Percentiles rank a stretch among this genome's conserved stretches.
These are phyloP conservation scores for Lindbergichthys nudifrons DNA, from an alignment of 2,797 vertebrate genomes.

Conservation along the genomic window DNA sequence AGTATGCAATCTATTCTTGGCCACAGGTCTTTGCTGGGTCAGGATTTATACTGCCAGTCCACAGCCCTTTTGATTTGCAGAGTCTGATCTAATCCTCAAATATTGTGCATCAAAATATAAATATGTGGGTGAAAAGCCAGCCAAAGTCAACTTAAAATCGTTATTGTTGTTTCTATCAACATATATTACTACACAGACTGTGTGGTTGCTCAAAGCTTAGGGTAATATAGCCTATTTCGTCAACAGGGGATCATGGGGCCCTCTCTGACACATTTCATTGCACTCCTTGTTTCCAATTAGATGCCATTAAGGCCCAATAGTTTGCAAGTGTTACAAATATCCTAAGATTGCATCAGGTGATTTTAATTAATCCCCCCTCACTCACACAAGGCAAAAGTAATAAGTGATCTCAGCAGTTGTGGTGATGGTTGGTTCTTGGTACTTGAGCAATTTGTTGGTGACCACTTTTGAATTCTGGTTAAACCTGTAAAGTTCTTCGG, in stretches of 20 bases:
- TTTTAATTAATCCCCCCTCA: slow-evolving; percentile 7
- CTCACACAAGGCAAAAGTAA: neutral
- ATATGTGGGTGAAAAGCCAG: neutral
- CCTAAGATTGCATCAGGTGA: slow-evolving; percentile 23
- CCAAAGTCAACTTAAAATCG: neutral
- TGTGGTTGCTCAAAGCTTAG: neutral
- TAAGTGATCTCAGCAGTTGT: slow-evolving; percentile 20
- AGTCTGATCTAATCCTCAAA: neutral
- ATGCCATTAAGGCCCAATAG: neutral
- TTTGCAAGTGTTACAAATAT: slow-evolving; percentile 21
- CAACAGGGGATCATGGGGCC: neutral
- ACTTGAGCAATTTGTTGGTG: neutral
- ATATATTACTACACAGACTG: neutral
- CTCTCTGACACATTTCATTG: slow-evolving; percentile 23
- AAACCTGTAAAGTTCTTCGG: neutral
- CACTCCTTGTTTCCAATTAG: slow-evolving; percentile 32
- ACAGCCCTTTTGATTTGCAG: slow-evolving; percentile 17
- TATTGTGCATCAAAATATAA: neutral
- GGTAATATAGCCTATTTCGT: slow-evolving; percentile 15
- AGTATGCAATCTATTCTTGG: slow-evolving; percentile 68
- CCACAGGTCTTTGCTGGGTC: slow-evolving; percentile 51
- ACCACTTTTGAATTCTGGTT: neutral
- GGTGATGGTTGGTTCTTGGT: neutral
- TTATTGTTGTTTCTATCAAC: neutral
- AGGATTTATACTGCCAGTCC: slow-evolving; percentile 49